These are phyloP conservation scores for Trinectes maculatus DNA, from an alignment of 2,113 vertebrate genomes.

Conservation along the genomic window DNA sequence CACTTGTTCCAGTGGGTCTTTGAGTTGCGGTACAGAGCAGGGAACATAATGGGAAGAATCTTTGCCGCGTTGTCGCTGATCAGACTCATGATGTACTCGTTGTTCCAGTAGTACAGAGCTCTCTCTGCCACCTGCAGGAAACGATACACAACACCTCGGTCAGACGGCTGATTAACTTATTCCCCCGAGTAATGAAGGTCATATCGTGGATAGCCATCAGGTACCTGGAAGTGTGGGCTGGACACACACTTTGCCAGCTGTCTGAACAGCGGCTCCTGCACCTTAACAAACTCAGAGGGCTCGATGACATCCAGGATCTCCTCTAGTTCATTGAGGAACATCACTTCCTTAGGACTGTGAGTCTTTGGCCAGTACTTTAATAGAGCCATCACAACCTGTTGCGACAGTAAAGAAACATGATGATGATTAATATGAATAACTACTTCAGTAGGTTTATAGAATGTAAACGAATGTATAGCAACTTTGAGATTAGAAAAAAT, in stretches of 20 bases:
- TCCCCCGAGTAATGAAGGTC: background rate
- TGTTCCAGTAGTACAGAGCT: conserved; percentile 96
- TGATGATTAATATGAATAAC: background rate
- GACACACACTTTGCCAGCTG: conserved; percentile 98
- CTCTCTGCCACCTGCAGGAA: conserved; percentile 89
- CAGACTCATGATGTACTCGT: conserved; percentile 98
- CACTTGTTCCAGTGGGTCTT: conserved; percentile 99
- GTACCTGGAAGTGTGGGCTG: conserved; percentile 96
- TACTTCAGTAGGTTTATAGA: too few species aligned
- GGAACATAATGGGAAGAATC: conserved; percentile 99
- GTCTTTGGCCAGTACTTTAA: conserved; percentile 99
- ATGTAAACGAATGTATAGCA: too few species aligned
- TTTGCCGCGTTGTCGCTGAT: conserved; percentile 97
- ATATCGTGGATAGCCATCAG: background rate
- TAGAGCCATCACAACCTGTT: conserved; percentile 96
- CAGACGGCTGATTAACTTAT: background rate
- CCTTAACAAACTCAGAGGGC: conserved; percentile 96
- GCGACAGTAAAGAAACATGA: background rate
- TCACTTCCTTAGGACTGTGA: conserved; percentile 98
- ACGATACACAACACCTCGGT: conserved; percentile 1
- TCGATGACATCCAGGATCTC: conserved; percentile 98
- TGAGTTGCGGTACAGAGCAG: conserved; percentile 97
- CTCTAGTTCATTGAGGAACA: conserved; percentile 97
- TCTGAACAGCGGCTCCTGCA: conserved; percentile 97
- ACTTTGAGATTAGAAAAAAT: background rate